These are phyloP conservation scores for Colistium nudipinnis DNA, from an alignment of 2,113 vertebrate genomes.

Conservation along the genomic window DNA sequence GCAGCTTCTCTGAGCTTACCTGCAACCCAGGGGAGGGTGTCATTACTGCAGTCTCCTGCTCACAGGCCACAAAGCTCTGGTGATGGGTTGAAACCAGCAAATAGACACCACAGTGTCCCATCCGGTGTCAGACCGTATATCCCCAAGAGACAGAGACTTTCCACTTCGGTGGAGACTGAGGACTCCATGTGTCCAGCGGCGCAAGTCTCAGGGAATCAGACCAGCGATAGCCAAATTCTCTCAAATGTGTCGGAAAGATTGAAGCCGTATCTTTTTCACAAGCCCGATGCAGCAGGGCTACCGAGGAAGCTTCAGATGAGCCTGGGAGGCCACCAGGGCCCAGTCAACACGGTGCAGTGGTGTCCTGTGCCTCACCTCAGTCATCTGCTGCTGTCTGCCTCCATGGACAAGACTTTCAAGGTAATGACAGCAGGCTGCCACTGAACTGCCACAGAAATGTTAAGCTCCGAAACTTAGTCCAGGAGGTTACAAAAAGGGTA, in stretches of 20 bases:
- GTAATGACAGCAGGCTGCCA: slow-evolving; percentile 72
- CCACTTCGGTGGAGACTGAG: slow-evolving; percentile 21
- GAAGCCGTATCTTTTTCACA: slow-evolving; percentile 83
- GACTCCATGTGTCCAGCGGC: slow-evolving; percentile 12
- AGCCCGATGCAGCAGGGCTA: slow-evolving; percentile 74
- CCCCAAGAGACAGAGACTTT: slow-evolving; percentile 86
- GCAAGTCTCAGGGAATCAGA: slow-evolving; percentile 32
- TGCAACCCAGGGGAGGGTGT: slow-evolving; percentile 5
- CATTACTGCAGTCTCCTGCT: background rate
- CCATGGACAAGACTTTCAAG: slow-evolving; percentile 96
- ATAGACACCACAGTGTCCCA: slow-evolving; percentile 54
- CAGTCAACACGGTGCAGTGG: slow-evolving; percentile 91
- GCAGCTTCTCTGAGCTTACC: slow-evolving; percentile 11
- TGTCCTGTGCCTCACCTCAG: slow-evolving; percentile 86
- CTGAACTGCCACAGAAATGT: slow-evolving; percentile 3
- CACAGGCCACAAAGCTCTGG: slow-evolving; percentile 6
- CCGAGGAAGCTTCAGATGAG: slow-evolving; percentile 83
- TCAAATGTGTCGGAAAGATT: slow-evolving; percentile 83
- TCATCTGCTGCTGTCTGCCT: slow-evolving; percentile 92
- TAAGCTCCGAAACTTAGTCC: background rate
- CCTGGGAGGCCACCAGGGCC: slow-evolving; percentile 85
- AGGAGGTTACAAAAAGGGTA: background rate
- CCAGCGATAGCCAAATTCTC: slow-evolving; percentile 53
- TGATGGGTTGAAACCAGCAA: slow-evolving; percentile 24
- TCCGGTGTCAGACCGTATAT: slow-evolving; percentile 86